Evolutionary conservation across 2,888 invertebrate genomes (phyloP), one percentile per base, ranked within the genome.

Genomic region (Blastobasis lacticolella): DNA sequence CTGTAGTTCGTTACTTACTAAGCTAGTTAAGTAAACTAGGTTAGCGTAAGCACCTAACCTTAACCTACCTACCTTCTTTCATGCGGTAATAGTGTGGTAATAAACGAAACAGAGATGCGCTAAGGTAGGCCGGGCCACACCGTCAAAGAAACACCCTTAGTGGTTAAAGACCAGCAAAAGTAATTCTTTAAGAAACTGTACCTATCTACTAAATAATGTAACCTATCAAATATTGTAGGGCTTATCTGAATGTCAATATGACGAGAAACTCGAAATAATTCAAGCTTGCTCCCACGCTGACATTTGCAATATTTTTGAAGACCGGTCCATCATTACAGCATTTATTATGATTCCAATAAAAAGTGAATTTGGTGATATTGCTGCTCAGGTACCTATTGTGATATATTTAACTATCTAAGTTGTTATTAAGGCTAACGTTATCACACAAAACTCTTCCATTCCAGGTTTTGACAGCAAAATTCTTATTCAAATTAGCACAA

Each of bases 281-380:
- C 73, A 79, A 55, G 86, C 79, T 9, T 78, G 78, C 53, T 64
- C 77, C 0, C 69, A 81, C 54, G 76, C 85, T 7, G 87, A 87
- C 52, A 58, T 86, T 36, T 87, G 85, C 57, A 84, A 83, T 56
- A 62, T 87, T 49, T 87, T 85, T 54, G 84, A 84, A 37, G 73
- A 77, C 5, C 54, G 72, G 49, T 79, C 83, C 0, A 66, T 87
- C 45, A 79, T 81, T 4, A 62, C 57, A 6, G 56, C 61, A 36
- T 81, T 72, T 52, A 73, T 87, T 58, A 69, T 71, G n/a, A 78
- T 76, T 78, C 79, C 82, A 0, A 75, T 74, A 56, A 79, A 70
- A 64, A 66, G 69, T 49, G 62, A 63, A n/a, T 73, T 54, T 48
- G 76, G 73, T 43, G 77, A 80, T 57, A 46, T 52, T 36, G 49